Evolutionary conservation across 2,888 invertebrate genomes (phyloP), one percentile per base, ranked within the genome.

Genomic region (Marasmarcha lunaedactyla): DNA sequence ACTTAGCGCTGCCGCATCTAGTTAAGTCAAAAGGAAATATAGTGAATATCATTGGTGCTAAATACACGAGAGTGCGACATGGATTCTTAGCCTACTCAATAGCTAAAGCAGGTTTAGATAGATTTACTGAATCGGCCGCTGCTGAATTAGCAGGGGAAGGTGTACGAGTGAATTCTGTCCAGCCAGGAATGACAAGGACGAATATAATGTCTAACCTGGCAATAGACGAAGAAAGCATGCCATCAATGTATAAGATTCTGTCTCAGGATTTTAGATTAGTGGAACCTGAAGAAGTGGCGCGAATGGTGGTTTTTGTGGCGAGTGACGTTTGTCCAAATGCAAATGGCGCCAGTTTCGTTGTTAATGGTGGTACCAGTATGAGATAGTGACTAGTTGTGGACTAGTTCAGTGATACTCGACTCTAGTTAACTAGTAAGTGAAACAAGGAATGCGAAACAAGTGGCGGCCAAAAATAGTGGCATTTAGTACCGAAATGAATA

Each of bases 21-120:
- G 79, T 90, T 1, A 85, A 88, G 62, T 86, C 88, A 0, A 90
- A 91, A 68, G 94, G 94, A 0, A 91, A 87, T 46, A 88, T 95
- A 46, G 94, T 97, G 0, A 97, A 96, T 64, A 89, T 97, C 0
- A 94, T 95, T 4, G 92, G 93, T 56, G 91, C 95, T 1, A 90
- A 89, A 55, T 95, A 94, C 10, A 44, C 85, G 67, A 57, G 53
- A 39, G 50, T 55, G 0, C 35, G 56, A n/a, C 60, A 59, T 10
- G 70, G 70, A 1, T 44, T 48, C 14, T 20, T 48, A 7, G 38
- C 41, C 0, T 39, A 34, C 20, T 30, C 38, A 0, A 41, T 44
- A 41, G 43, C 45, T 9, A 41, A 42, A 10, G 30, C 30, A 3
- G 72, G 71, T 0, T 33, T 72, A 38, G 66, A 70, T 33, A 53